These are phyloP conservation scores for Tachysurus fulvidraco DNA, from an alignment of 2,113 vertebrate species.

Conservation along the genomic window DNA sequence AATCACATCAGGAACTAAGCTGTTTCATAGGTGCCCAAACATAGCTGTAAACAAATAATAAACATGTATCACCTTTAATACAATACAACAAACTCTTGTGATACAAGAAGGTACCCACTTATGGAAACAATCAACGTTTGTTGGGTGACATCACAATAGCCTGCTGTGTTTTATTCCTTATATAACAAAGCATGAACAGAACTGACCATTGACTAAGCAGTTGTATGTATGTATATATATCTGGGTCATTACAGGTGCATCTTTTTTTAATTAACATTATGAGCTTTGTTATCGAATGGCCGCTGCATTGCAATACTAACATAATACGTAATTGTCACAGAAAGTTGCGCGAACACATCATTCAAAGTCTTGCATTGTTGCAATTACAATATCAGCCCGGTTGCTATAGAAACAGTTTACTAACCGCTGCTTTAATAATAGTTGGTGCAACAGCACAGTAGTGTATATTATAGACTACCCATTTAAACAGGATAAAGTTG, in stretches of 20 bases:
- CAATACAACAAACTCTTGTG: not conserved
- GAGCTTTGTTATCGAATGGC: not conserved
- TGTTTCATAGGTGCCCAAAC: not conserved
- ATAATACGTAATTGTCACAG: not conserved
- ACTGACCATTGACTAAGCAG: not conserved
- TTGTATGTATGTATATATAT: not conserved
- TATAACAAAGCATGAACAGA: not conserved
- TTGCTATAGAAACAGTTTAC: slow-evolving; percentile 1
- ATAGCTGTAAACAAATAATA: not conserved
- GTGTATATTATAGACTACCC: not conserved
- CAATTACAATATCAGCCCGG: not conserved
- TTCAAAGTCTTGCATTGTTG: not conserved
- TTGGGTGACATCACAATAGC: not conserved
- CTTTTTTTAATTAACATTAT: not conserved
- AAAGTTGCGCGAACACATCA: not conserved
- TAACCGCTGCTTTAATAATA: not conserved
- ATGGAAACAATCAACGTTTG: not conserved
- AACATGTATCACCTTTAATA: not conserved
- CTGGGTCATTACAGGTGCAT: not conserved
- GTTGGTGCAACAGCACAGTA: too few species aligned
- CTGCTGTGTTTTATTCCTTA: not conserved
- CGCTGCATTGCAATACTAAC: not conserved
- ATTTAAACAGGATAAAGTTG: not conserved
- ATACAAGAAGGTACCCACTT: not conserved
- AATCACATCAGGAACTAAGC: not conserved